phyloP scores from a whole-genome alignment of 1,140 invertebrate genomes.

The Cotesia vestalis region DNA sequence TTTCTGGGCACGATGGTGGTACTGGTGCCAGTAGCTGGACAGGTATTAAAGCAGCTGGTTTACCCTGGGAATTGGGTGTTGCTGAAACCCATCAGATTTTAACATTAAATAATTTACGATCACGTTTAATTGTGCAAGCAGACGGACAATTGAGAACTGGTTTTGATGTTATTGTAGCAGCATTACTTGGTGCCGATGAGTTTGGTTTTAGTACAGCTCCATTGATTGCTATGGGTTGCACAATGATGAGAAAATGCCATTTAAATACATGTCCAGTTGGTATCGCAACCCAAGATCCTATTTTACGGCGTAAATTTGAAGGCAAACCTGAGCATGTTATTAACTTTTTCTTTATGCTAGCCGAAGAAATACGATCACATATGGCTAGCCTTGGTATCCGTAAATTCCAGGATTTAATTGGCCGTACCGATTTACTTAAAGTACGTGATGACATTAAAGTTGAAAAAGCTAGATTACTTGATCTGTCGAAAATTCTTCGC shows the following conservation, averaged over 20 bases:
- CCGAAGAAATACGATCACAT: constrained; percentile 90
- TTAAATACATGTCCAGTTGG: constrained; percentile 99
- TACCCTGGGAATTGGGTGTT: constrained; percentile 97
- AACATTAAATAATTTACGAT: constrained; percentile 94
- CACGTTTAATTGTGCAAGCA: constrained; percentile 93
- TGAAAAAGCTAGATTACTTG: constrained; percentile 86
- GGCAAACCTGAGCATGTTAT: constrained; percentile 98
- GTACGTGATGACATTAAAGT: constrained; percentile 62
- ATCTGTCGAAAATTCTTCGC: constrained; percentile 86
- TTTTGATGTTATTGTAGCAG: constrained; percentile 96
- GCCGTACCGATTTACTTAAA: constrained; percentile 89
- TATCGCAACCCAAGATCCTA: constrained; percentile 97
- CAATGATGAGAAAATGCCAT: constrained; percentile 99
- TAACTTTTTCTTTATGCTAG: constrained; percentile 97
- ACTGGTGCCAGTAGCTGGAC: constrained; percentile 99
- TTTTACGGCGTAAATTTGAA: constrained; percentile 93
- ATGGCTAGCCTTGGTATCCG: constrained; percentile 93
- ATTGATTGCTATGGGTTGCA: constrained; percentile 96
- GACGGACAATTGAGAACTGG: constrained; percentile 94
- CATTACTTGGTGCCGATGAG: constrained; percentile 95
- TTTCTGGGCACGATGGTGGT: constrained; percentile 98
- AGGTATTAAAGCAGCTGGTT: constrained; percentile 91
- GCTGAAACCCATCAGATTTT: constrained; percentile 98
- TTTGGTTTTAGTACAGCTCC: constrained; percentile 99
- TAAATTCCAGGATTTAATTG: constrained; percentile 92